Evolutionary conservation across 2,888 invertebrate genomes (phyloP).

Genomic region (Ectropis crepuscularia): DNA sequence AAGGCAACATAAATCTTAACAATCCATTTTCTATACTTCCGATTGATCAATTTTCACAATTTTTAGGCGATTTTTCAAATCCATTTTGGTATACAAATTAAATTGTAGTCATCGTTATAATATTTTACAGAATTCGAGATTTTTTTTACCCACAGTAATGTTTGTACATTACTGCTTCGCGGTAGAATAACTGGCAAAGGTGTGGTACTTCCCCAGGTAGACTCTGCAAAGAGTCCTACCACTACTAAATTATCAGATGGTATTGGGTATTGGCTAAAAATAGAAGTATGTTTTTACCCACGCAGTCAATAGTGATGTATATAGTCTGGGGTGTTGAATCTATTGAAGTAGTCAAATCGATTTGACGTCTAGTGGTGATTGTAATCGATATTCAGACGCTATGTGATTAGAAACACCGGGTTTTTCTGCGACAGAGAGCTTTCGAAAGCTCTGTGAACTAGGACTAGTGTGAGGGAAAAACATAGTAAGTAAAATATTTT

Average conservation of each 20-base stretch:
- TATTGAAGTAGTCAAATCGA: constrained; percentile 42
- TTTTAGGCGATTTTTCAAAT: not conserved
- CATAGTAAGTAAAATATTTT: too few species aligned
- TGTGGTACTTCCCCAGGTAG: too few species aligned
- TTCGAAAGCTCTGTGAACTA: constrained; percentile 24
- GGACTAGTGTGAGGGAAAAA: too few species aligned
- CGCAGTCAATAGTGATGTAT: not conserved
- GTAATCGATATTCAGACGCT: constrained; percentile 51
- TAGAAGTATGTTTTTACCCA: not conserved
- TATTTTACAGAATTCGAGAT: too few species aligned
- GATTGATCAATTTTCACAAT: not conserved
- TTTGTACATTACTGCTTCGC: too few species aligned
- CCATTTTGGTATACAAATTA: not conserved
- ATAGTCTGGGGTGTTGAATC: constrained; percentile 23
- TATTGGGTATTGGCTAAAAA: constrained; percentile 35
- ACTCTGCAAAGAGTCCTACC: too few species aligned
- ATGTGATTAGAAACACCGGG: constrained; percentile 20
- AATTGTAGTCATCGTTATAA: not conserved
- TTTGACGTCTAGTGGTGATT: constrained; percentile 47
- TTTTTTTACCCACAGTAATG: too few species aligned
- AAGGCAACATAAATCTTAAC: too few species aligned
- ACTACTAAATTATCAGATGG: too few species aligned
- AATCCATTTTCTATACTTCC: too few species aligned
- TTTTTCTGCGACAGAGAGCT: constrained; percentile 32
- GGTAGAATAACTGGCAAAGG: too few species aligned